Evolutionary conservation across 1,140 invertebrate species (phyloP), one percentile per base, ranked within the genome.

Genomic region (Chironomus tepperi): DNA sequence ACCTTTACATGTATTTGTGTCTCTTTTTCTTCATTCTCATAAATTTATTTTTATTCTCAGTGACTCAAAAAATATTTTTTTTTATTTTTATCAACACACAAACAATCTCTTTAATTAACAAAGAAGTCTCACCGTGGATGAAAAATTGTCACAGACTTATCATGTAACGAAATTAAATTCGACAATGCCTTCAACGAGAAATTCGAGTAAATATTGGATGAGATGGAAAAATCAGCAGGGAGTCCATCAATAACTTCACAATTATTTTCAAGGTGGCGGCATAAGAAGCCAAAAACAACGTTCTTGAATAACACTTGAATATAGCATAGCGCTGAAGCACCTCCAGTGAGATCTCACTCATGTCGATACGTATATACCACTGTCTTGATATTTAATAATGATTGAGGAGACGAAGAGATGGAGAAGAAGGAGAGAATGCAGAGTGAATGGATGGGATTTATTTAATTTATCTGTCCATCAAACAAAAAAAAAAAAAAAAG

Each of bases 221-320:
- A 34, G 24, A 34, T 34, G 24, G n/a, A 15, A 15, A 15, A n/a
- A 12, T 12, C 47, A 12, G n/a, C 12, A n/a, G 47, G 47, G 47
- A 5, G 12, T 57, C 47, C 47, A 57, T 57, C 47, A 57, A 57
- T 57, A 57, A 57, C 47, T 57, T 5, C 5, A 57, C 10, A 5
- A 1, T 5, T n/a, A 5, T 57, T 12, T n/a, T n/a, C 15, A 12
- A 57, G 47, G 47, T 57, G 47, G 47, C 47, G 47, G 47, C 47
- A 57, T 15, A 15, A 57, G 47, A 57, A 57, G 47, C 10, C 47
- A 57, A 57, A 57, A 57, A 57, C 47, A 57, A 57, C 15, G 47
- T 57, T 57, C 47, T 57, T 57, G 47, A 57, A 57, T 57, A 57
- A 57, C 47, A 57, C 47, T n/a, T 15, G 47, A 57, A n/a, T 57